A percentile compares a stretch with the other conserved stretches of the same genome.
Evolutionary conservation across 2,113 vertebrate species (phyloP).

Genomic region (Taurulus bubalis): DNA sequence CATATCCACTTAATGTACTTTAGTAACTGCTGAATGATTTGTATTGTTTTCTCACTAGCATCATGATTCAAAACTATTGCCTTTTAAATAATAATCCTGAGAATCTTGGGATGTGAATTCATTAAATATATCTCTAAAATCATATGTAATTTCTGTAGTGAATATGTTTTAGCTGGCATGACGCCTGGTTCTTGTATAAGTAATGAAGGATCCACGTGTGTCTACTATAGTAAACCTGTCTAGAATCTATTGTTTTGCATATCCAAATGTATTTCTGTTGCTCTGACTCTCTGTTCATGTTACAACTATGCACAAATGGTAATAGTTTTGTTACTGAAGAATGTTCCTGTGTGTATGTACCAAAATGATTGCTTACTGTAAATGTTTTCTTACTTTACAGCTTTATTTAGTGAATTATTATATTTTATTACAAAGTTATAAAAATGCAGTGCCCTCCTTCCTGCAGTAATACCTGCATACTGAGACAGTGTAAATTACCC

Average conservation of each 20-base stretch:
- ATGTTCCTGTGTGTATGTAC: conserved; percentile 59
- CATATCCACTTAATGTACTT: conserved; percentile 60
- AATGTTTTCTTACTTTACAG: conserved; percentile 69
- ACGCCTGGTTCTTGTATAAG: conserved; percentile 41
- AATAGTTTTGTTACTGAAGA: conserved; percentile 66
- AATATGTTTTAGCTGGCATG: conserved; percentile 41
- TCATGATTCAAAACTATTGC: conserved; percentile 62
- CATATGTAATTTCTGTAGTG: conserved; percentile 34
- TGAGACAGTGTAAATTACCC: conserved; percentile 61
- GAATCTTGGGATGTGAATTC: conserved; percentile 62
- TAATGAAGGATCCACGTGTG: conserved; percentile 58
- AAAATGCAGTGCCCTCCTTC: conserved; percentile 53
- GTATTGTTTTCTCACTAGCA: conserved; percentile 54
- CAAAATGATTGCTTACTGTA: conserved; percentile 66
- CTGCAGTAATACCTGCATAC: conserved; percentile 44
- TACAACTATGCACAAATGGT: conserved; percentile 76
- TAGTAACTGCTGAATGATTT: conserved; percentile 71
- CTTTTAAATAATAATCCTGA: conserved; percentile 63
- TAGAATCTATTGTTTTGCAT: conserved; percentile 52
- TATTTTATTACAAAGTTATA: conserved; percentile 69
- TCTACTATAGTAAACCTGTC: conserved; percentile 41
- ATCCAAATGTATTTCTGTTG: conserved; percentile 52
- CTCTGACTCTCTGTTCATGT: conserved; percentile 56
- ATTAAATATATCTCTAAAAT: conserved; percentile 52
- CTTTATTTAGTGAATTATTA: conserved; percentile 66